These are phyloP conservation scores for Mus spicilegus DNA, from an alignment of 2,113 vertebrate genomes.

Conservation along the genomic window DNA sequence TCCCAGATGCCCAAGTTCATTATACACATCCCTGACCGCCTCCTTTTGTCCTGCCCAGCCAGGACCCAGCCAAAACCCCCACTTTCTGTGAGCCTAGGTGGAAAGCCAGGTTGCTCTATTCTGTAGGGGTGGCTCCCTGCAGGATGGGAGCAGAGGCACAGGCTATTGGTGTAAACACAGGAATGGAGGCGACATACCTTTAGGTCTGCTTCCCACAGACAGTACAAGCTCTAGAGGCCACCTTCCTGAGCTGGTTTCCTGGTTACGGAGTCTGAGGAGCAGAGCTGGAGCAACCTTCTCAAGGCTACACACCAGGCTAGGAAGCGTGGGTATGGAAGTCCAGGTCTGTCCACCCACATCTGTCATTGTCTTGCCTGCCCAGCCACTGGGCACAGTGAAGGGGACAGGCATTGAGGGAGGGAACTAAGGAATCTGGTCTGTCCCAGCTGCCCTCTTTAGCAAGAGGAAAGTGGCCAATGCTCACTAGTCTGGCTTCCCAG, in stretches of 20 bases:
- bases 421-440: neutral
- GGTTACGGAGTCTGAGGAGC: neutral
- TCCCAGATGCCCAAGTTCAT: neutral
- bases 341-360: neutral
- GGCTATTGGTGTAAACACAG: neutral
- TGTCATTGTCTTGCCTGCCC: neutral
- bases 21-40: neutral
- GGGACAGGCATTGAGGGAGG: fast-evolving
- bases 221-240: neutral
- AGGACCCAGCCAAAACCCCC: neutral
- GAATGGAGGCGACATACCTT: fast-evolving
- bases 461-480: neutral
- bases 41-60: neutral
- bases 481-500: neutral
- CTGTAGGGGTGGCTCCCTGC: neutral
- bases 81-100: neutral
- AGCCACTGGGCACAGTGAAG: neutral
- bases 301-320: neutral
- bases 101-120: neutral
- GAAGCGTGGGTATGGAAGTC: fast-evolving
- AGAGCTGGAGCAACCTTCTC: neutral
- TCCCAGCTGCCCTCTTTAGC: neutral
- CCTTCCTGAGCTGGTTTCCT: neutral
- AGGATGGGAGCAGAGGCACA: neutral
- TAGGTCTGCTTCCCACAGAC: neutral